Base-by-base conservation (phyloP, 1,140 invertebrate genomes). In the Drosophila asahinai region DNA sequence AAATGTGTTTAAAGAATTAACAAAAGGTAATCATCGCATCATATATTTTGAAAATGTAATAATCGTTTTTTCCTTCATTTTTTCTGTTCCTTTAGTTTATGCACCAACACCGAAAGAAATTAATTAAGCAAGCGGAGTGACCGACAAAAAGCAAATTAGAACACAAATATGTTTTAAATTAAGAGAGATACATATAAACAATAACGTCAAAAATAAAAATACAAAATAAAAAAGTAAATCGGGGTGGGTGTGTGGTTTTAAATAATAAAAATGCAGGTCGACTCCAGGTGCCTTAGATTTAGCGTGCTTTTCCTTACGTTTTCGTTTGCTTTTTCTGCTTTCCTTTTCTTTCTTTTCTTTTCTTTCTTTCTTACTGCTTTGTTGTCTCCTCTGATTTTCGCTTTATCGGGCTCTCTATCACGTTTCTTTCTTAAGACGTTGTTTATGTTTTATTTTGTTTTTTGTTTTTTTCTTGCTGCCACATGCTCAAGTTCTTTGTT, bases 401-500 rank as follows among this genome's bases (percentile, higher is more conserved):
- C 25, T 74, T 68, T 61, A 33, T 68, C 74, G 36, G 55, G 75
- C 63, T 68, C 43, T 77, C 59, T 77, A 77, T 77, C 75, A 77
- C 75, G 54, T 67, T 77, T 77, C 19, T 40, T 54, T 59, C 54
- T 77, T 77, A 77, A 77, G 19, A 55, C 72, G 43, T 66, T 25
- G 22, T 77, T 57, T 15, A 1, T 48, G 54, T 52, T 68, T 27
- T 25, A 62, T 38, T 42, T 60, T 68, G 9, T 30, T 59, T 70
- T 62, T 59, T 40, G 33, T 25, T 25, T 58, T 36, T 74, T 74
- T 47, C 19, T 47, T 62, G 60, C 59, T 49, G 45, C 45, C 42
- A 78, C 58, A 78, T 78, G 76, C 76, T 78, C 76, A 78, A 78
- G 76, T 62, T 47, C 49, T 66, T 33, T 48, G 30, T 42, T 57